Base-by-base conservation (phyloP, 2,113 vertebrate genomes). In the Stomatorhinus ivindoensis region DNA sequence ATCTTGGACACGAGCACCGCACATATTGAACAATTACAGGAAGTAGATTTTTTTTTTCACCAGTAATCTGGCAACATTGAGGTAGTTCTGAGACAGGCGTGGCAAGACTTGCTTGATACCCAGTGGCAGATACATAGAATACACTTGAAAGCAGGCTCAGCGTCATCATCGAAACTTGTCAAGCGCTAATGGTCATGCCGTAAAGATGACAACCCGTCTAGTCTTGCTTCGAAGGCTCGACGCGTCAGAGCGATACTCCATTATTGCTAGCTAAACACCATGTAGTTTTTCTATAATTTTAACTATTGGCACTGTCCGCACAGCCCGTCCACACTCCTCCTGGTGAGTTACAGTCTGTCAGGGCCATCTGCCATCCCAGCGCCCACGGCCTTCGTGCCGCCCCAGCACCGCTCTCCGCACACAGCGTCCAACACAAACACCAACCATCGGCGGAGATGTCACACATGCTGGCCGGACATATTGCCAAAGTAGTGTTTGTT, bases 301-400 rank as follows among this genome's bases (percentile, higher is more conserved):
- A 80, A 87, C 85, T 50, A 50, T 21, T 55, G 85, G 48, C 85
- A 53, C 92, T 92, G 55, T 82, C 91, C 92, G 93, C 90, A 91
- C 94, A 93, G 92, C 90, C 84, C 91, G 89, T 88, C 73, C 90
- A 7, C 91, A 91, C 92, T 90, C 92, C 88, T 91, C 89, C 90
- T 46, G 44, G 89, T 93, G 92, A 95, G 93, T 95, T 94, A 95
- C 94, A 94, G 93, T 94, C 95, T 95, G 95, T 94, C 95, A 94
- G 91, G 91, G 92, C 94, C 95, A 96, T 96, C 96, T 96, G 96
- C 94, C 95, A 90, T 90, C 83, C 80, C 85, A 90, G 92, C 93
- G 94, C 93, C 95, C 94, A 91, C 92, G 55, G 91, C 89, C 93
- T 93, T 87, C 51, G 42, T 89, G 92, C 94, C 93, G 92, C 83